These are phyloP conservation scores for Anolis apletophallus DNA, from an alignment of 2,797 vertebrate genomes.

Conservation along the genomic window DNA sequence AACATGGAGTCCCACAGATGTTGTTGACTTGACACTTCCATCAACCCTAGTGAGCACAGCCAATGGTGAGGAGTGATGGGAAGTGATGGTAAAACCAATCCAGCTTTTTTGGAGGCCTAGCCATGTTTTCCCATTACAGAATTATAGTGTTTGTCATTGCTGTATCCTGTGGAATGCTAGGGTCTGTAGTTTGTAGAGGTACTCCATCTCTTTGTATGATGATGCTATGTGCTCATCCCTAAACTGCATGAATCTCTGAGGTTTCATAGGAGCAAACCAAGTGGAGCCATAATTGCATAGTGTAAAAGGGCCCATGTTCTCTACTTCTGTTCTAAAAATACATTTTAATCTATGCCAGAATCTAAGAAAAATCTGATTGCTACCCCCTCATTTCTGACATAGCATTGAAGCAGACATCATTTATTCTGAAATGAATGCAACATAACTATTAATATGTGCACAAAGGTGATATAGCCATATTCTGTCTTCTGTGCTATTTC, in stretches of 20 bases:
- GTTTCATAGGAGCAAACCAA: too few species aligned
- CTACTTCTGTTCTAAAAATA: background rate
- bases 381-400: background rate
- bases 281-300: too few species aligned
- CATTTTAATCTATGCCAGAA: background rate
- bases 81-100: background rate
- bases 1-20: background rate
- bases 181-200: too few species aligned
- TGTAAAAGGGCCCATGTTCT: background rate
- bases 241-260: too few species aligned
- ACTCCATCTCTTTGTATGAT: too few species aligned
- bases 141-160: too few species aligned
- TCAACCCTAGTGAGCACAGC: background rate
- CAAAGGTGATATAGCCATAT: background rate
- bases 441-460: background rate
- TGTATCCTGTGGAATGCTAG: too few species aligned
- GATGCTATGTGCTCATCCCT: too few species aligned
- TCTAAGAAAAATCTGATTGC: background rate
- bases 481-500: background rate
- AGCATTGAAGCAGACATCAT: background rate
- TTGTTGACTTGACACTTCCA: background rate
- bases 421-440: background rate
- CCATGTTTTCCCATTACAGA: too few species aligned
- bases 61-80: background rate
- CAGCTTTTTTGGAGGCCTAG: background rate